These are phyloP conservation scores for Poecilia wingei DNA, from an alignment of 2,797 vertebrate species.

Conservation along the genomic window DNA sequence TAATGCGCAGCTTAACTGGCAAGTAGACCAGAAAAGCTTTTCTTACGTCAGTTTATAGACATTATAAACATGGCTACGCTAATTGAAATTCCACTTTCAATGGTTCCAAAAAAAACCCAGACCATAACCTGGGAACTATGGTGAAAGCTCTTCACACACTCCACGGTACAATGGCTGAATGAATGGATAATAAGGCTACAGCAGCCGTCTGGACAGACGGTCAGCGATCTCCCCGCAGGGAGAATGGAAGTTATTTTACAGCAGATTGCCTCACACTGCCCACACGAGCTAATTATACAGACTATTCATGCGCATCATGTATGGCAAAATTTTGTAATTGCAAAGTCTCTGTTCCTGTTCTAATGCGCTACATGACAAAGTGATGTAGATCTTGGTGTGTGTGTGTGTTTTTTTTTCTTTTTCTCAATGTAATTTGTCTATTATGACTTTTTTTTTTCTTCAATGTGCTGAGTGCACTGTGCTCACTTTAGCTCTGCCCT, in stretches of 20 bases:
- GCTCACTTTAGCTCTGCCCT: constrained; percentile 17
- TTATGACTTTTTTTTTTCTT: constrained; percentile 35
- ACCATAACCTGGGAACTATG: constrained; percentile 20
- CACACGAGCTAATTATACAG: constrained; percentile 77
- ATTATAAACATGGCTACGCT: background rate
- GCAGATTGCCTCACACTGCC: constrained; percentile 75
- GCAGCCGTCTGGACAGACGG: constrained; percentile 68
- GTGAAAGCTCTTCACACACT: constrained; percentile 31
- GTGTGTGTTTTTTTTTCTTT: constrained; percentile 8
- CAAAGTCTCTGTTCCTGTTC: constrained; percentile 54
- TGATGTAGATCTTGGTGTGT: constrained; percentile 38
- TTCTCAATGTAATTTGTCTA: constrained; percentile 34
- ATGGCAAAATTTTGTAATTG: constrained; percentile 70
- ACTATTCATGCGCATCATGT: constrained; percentile 73
- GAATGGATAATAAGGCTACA: constrained; percentile 63
- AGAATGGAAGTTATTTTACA: constrained; percentile 71
- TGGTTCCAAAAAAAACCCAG: constrained; percentile 4
- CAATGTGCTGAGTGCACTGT: background rate
- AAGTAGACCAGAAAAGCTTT: background rate
- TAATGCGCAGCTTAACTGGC: background rate
- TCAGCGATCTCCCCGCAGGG: constrained; percentile 66
- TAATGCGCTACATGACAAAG: constrained; percentile 52
- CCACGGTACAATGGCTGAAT: constrained; percentile 49
- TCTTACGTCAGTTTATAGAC: background rate
- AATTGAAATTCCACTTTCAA: background rate